Percentiles rank a stretch among this genome's conserved stretches.
phyloP scores from a whole-genome alignment of 2,113 vertebrate genomes.

The Campylomormyrus tamandua region DNA sequence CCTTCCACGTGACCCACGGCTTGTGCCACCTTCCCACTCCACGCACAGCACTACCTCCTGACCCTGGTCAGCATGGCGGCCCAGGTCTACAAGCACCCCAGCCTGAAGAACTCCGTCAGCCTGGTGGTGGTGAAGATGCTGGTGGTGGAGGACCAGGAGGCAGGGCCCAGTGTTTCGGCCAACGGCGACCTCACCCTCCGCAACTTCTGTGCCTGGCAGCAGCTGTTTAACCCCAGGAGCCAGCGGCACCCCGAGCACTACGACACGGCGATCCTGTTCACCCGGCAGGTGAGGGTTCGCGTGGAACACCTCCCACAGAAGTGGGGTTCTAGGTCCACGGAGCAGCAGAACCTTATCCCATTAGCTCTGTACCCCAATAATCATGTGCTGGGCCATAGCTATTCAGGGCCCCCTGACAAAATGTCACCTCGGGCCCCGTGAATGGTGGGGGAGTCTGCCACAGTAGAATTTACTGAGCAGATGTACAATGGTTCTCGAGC shows the following conservation, averaged over 20 bases:
- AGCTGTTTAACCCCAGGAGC: slow-evolving; percentile 74
- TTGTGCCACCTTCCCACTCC: background rate
- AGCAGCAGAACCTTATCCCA: background rate
- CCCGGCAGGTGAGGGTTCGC: slow-evolving; percentile 72
- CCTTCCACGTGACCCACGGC: slow-evolving; percentile 33
- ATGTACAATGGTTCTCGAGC: background rate
- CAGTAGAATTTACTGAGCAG: background rate
- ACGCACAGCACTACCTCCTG: slow-evolving; percentile 76
- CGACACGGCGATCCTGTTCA: slow-evolving; percentile 87
- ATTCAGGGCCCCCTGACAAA: background rate
- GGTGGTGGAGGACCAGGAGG: slow-evolving; percentile 68
- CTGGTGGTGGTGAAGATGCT: slow-evolving; percentile 87
- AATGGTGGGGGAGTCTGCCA: background rate
- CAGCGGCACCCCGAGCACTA: slow-evolving; percentile 85
- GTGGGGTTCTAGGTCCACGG: background rate
- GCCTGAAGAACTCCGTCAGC: slow-evolving; percentile 80
- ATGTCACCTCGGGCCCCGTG: background rate
- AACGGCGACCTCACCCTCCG: slow-evolving; percentile 79
- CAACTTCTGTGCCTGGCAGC: slow-evolving; percentile 93
- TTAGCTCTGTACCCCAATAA: background rate
- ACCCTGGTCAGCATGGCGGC: slow-evolving; percentile 82
- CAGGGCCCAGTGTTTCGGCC: slow-evolving; percentile 73
- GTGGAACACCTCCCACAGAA: background rate
- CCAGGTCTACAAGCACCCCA: slow-evolving; percentile 86
- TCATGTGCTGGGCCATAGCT: background rate